A percentile compares a stretch with the other conserved stretches of the same genome.
Evolutionary conservation across 2,888 invertebrate genomes (phyloP).

Genomic region (Podotricha telesiphe): DNA sequence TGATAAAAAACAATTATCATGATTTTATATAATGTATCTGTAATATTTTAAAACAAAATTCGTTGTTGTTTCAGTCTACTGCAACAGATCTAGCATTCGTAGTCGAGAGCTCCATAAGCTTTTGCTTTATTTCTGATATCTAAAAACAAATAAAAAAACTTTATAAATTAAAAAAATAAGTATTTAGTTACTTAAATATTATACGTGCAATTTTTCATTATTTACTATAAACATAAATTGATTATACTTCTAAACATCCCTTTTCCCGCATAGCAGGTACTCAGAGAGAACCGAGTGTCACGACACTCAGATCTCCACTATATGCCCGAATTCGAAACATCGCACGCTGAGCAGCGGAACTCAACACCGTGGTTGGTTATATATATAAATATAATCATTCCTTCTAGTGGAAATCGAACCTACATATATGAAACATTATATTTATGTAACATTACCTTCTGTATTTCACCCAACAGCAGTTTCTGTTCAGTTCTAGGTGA

Average conservation of each 20-base stretch:
- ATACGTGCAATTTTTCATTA: too few relatives aligned
- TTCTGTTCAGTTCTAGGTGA: conserved; percentile 82
- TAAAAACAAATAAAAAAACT: conserved; percentile 57
- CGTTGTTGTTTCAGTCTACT: conserved; percentile 47
- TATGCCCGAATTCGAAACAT: not conserved
- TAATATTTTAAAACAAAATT: not conserved
- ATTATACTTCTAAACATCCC: too few relatives aligned
- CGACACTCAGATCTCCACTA: not conserved
- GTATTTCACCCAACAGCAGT: conserved; percentile 81
- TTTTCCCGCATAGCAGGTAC: not conserved
- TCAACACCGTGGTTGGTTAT: too few relatives aligned
- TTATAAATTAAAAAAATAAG: too few relatives aligned
- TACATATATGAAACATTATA: too few relatives aligned
- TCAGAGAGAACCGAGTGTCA: not conserved
- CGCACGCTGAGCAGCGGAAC: not conserved
- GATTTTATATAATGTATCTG: too few relatives aligned
- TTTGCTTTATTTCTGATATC: conserved; percentile 83
- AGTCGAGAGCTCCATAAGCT: conserved; percentile 73
- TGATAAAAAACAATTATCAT: too few relatives aligned
- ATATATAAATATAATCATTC: too few relatives aligned
- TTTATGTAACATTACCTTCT: conserved; percentile 70
- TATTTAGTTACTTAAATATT: too few relatives aligned
- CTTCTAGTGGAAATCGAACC: too few relatives aligned
- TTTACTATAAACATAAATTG: too few relatives aligned
- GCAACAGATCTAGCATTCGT: conserved; percentile 60